Conservation (phyloP, 2,888 invertebrate species). For the Pelosia muscerda region DNA sequence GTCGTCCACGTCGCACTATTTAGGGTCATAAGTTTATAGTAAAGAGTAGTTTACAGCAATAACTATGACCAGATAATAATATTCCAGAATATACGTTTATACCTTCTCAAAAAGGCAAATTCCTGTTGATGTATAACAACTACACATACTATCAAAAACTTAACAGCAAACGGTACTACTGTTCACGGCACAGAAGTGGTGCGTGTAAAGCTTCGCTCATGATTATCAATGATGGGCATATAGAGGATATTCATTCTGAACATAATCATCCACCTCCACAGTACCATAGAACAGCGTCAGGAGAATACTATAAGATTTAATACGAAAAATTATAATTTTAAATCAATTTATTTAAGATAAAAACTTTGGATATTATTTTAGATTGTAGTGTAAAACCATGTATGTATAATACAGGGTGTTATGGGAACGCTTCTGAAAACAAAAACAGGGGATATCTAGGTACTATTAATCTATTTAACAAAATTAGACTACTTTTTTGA, state of each 20-base stretch:
- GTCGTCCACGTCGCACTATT: no score
- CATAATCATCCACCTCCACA: slow-evolving; percentile 16
- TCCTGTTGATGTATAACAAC: slow-evolving; percentile 32
- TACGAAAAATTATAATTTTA: no score
- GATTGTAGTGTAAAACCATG: no score
- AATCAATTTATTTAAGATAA: no score
- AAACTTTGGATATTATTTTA: no score
- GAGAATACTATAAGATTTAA: slow-evolving; percentile 4
- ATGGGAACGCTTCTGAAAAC: no score
- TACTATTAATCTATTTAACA: no score
- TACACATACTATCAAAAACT: slow-evolving; percentile 27
- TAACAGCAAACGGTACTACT: slow-evolving; percentile 12
- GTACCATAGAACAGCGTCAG: neutral
- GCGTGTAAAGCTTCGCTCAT: slow-evolving; percentile 16
- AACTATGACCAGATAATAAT: neutral
- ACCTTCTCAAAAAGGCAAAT: slow-evolving; percentile 20
- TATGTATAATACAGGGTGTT: no score
- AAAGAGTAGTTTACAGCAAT: no score
- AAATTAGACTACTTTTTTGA: no score
- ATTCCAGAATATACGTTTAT: slow-evolving; percentile 18
- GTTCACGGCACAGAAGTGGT: neutral
- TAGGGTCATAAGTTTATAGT: no score
- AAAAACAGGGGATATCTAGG: no score
- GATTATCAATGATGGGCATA: slow-evolving; percentile 2
- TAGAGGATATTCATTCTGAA: neutral